These are phyloP conservation scores for Globodera ellingtonae DNA, from an alignment of 1,140 invertebrate species.

Conservation along the genomic window DNA sequence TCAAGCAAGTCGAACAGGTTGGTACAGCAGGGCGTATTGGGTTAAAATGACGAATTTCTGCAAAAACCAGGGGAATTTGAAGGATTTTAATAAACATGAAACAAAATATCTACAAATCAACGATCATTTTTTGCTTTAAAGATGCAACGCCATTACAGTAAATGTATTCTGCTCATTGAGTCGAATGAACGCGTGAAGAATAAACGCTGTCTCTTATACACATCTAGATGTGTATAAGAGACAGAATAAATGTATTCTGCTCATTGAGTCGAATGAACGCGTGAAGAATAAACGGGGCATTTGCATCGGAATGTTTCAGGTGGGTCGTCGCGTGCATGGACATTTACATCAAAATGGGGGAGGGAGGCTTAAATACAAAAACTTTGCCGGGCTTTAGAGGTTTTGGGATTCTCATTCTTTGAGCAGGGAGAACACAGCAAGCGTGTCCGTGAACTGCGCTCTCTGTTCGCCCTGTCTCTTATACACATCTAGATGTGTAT, in stretches of 20 bases:
- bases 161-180: slow-evolving; percentile 58
- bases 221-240: too few relatives aligned
- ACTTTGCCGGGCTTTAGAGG: neutral
- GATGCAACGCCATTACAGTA: slow-evolving; percentile 55
- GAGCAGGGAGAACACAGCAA: slow-evolving; percentile 55
- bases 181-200: too few relatives aligned
- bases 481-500: too few relatives aligned
- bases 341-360: neutral
- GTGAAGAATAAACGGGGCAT: slow-evolving; percentile 45
- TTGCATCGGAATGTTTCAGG: slow-evolving; percentile 57
- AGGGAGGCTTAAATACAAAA: neutral
- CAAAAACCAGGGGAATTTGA: too few relatives aligned
- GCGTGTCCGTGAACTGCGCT: slow-evolving; percentile 56
- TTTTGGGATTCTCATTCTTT: neutral
- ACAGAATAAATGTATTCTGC: slow-evolving; percentile 49
- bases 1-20: slow-evolving; percentile 80
- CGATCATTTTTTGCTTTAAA: slow-evolving; percentile 11
- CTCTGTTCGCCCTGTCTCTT: slow-evolving; percentile 56
- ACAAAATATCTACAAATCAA: too few relatives aligned
- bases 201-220: too few relatives aligned
- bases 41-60: neutral
- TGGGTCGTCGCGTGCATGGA: slow-evolving; percentile 29
- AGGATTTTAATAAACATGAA: too few relatives aligned
- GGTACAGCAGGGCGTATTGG: neutral
- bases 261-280: slow-evolving; percentile 62